phyloP scores from a whole-genome alignment of 2,113 vertebrate genomes.

The Zosterops pallidus region DNA sequence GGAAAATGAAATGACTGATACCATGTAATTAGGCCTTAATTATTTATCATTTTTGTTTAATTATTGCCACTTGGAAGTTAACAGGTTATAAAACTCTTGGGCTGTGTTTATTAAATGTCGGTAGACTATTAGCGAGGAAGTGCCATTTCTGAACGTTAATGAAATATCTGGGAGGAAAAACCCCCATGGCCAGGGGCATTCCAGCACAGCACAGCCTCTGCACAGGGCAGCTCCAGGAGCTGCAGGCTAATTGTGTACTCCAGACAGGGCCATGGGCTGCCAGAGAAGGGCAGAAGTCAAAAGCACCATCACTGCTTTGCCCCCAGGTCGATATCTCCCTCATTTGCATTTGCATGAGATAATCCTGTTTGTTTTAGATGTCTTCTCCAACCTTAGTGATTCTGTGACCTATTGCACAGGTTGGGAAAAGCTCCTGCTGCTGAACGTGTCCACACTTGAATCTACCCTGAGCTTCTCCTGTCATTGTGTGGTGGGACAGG shows the following conservation, averaged over 20 bases:
- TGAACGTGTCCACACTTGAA: accelerated
- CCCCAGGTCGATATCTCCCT: not conserved
- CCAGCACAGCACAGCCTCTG: not conserved
- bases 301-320: not conserved
- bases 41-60: slow-evolving; percentile 85
- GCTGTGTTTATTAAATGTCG: slow-evolving; percentile 79
- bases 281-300: not conserved
- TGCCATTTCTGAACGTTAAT: slow-evolving; percentile 53
- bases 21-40: slow-evolving; percentile 80
- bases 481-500: not conserved
- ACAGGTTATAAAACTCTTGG: slow-evolving; percentile 81
- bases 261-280: not conserved
- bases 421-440: not conserved
- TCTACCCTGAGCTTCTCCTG: not conserved
- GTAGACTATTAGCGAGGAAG: slow-evolving; percentile 68
- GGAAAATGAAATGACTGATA: slow-evolving; percentile 79
- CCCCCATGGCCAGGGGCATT: slow-evolving; percentile 6
- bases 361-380: not conserved
- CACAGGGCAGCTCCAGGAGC: slow-evolving; percentile 4
- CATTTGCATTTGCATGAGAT: not conserved
- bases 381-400: not conserved
- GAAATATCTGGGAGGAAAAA: slow-evolving; percentile 64
- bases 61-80: slow-evolving; percentile 80
- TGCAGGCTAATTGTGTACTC: not conserved
- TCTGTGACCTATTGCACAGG: not conserved